These are phyloP conservation scores for Drosophila carrolli DNA, from an alignment of 1,140 invertebrate genomes.

Conservation along the genomic window DNA sequence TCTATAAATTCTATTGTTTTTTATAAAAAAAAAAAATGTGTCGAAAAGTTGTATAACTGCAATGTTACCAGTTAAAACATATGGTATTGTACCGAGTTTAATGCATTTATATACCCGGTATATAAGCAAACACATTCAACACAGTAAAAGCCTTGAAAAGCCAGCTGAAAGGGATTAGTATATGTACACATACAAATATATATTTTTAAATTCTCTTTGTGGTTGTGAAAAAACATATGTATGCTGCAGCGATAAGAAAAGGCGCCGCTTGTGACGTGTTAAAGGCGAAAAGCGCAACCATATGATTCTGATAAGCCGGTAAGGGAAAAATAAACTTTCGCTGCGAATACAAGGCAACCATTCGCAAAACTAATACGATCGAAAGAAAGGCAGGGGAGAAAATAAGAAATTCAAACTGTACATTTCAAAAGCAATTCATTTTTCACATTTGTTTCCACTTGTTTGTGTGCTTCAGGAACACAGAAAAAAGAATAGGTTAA, in stretches of 20 bases:
- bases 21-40: no score
- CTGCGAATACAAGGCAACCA: constrained; percentile 18
- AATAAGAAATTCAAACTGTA: constrained; percentile 55
- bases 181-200: constrained; percentile 3
- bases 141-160: constrained; percentile 34
- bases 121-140: not conserved
- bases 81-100: not conserved
- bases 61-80: not conserved
- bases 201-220: not conserved
- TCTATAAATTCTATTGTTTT: no score
- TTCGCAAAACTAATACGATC: not conserved
- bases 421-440: constrained; percentile 28
- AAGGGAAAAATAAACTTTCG: constrained; percentile 30
- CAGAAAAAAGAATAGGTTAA: not conserved
- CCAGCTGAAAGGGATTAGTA: constrained; percentile 37
- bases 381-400: constrained; percentile 7
- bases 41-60: no score
- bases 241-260: constrained; percentile 33
- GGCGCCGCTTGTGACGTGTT: constrained; percentile 38
- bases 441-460: constrained; percentile 22
- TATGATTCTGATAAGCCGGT: constrained; percentile 72
- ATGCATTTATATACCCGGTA: constrained; percentile 1
- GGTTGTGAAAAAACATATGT: constrained; percentile 47
- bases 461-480: constrained; percentile 18
- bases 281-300: constrained; percentile 39